Percentiles rank a stretch among this genome's conserved stretches.
Conservation (phyloP, 2,797 vertebrate genomes). For the Threskiornis aethiopicus region DNA sequence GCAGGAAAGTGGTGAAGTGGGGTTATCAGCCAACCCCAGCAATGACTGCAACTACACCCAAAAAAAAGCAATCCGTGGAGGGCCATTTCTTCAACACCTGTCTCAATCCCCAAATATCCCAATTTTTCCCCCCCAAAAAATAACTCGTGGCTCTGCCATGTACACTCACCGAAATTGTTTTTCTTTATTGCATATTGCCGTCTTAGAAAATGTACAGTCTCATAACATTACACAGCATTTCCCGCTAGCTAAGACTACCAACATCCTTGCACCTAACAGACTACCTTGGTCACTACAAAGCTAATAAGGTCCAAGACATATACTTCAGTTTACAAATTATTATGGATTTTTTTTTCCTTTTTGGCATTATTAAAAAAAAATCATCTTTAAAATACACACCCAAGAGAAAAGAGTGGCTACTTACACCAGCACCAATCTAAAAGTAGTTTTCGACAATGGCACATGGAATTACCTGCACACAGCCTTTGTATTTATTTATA, state of each 20-base stretch:
- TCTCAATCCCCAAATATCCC: neutral
- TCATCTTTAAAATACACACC: constrained; percentile 75
- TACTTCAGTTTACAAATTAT: constrained; percentile 80
- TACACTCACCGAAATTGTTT: constrained; percentile 67
- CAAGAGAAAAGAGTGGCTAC: constrained; percentile 77
- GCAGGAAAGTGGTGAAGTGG: neutral
- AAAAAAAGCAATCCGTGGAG: neutral
- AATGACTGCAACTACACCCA: fast-evolving
- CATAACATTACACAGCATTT: constrained; percentile 76
- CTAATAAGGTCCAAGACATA: constrained; percentile 72
- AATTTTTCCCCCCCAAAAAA: neutral
- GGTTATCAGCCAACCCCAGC: neutral
- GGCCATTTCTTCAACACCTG: neutral
- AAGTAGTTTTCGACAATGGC: constrained; percentile 77
- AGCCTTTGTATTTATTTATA: constrained; percentile 53
- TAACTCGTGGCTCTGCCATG: constrained; percentile 21
- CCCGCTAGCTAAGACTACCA: constrained; percentile 69
- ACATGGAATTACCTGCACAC: constrained; percentile 77
- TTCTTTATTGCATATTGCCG: constrained; percentile 83
- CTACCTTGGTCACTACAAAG: constrained; percentile 75
- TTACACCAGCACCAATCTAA: constrained; percentile 81
- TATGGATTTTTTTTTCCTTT: constrained; percentile 68
- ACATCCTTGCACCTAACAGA: constrained; percentile 76
- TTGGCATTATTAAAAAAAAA: constrained; percentile 78
- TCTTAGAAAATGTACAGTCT: constrained; percentile 82